phyloP scores from a whole-genome alignment of 2,888 invertebrate genomes.

The Eristalis intricaria region DNA sequence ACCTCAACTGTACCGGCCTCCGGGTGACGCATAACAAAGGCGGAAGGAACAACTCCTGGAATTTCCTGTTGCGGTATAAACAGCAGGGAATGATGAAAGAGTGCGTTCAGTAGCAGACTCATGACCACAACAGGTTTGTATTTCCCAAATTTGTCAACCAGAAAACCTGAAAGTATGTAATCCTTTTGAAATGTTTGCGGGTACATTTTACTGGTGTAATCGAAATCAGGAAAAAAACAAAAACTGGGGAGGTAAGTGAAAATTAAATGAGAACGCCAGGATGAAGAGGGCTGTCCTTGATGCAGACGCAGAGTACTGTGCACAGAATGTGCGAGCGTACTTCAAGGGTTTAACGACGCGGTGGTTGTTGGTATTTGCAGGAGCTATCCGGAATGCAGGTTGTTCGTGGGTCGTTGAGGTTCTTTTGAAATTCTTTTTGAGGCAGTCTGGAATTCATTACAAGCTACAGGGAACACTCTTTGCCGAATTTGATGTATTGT shows the following conservation, averaged over 20 bases:
- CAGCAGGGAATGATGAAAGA: constrained; percentile 90
- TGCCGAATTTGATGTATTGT: too few species aligned
- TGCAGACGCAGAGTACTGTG: neutral
- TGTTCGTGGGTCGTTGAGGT: neutral
- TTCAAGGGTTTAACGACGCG: neutral
- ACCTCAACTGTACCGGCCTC: constrained; percentile 87
- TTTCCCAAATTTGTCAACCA: constrained; percentile 93
- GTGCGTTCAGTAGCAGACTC: constrained; percentile 88
- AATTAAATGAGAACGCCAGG: constrained; percentile 2
- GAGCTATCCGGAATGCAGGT: neutral
- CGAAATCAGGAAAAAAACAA: neutral
- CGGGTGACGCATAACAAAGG: constrained; percentile 89
- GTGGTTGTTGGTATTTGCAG: neutral
- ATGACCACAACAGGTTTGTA: constrained; percentile 92
- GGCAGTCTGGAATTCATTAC: too few species aligned
- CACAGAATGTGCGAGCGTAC: too few species aligned
- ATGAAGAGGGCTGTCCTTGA: neutral
- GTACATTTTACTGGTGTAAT: neutral
- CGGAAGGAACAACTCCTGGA: constrained; percentile 88
- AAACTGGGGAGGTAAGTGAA: neutral
- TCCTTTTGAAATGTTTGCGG: constrained; percentile 1
- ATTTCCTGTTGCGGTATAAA: constrained; percentile 91
- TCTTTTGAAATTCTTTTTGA: neutral
- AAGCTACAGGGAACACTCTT: too few species aligned
- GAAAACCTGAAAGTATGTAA: constrained; percentile 84